These are phyloP conservation scores for Ctenochaetus hawaiiensis DNA, from an alignment of 2,797 vertebrate genomes.

Conservation along the genomic window DNA sequence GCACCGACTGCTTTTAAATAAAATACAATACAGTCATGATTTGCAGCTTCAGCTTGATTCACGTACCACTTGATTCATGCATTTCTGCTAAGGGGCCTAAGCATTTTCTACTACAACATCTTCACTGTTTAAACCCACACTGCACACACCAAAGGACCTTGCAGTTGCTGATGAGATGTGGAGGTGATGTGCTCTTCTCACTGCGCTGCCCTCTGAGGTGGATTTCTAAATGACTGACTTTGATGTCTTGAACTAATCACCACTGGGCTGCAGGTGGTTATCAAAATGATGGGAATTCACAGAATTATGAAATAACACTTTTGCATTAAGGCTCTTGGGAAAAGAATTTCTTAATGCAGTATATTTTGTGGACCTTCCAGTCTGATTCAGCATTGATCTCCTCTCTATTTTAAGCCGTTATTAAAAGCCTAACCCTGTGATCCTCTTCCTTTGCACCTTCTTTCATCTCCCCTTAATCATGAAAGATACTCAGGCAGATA, in stretches of 20 bases:
- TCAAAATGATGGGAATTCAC: constrained; percentile 50
- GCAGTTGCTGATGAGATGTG: constrained; percentile 42
- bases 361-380: constrained; percentile 35
- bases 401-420: constrained; percentile 47
- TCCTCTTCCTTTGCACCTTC: constrained; percentile 28
- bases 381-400: constrained; percentile 23
- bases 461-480: constrained; percentile 28
- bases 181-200: constrained; percentile 47
- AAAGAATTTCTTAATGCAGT: constrained; percentile 42
- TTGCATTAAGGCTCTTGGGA: constrained; percentile 37
- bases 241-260: constrained; percentile 57
- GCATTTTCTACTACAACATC: constrained; percentile 31
- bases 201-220: constrained; percentile 43
- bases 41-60: constrained; percentile 22
- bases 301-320: constrained; percentile 50
- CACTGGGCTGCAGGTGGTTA: constrained; percentile 43
- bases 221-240: constrained; percentile 65
- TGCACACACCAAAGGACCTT: constrained; percentile 24
- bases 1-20: constrained; percentile 41
- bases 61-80: constrained; percentile 25
- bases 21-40: constrained; percentile 40
- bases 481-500: constrained; percentile 15
- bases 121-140: constrained; percentile 22
- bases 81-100: constrained; percentile 41
- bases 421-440: constrained; percentile 68